These are phyloP conservation scores for Geopemphigus sp. DNA, from an alignment of 1,140 invertebrate species.

Conservation along the genomic window DNA sequence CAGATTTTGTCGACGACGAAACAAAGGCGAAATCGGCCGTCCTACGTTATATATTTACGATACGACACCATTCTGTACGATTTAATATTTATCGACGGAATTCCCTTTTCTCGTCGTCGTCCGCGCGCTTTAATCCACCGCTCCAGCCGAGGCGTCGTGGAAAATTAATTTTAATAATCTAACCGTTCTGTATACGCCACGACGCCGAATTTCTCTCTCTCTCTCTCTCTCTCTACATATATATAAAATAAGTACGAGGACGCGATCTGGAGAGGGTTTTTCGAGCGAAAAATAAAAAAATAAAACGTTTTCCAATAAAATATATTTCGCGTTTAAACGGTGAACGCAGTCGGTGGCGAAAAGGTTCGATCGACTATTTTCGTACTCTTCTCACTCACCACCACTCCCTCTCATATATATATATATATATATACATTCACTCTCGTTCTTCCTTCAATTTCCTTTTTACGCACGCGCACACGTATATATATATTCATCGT, in stretches of 20 bases:
- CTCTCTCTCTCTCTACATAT: no score
- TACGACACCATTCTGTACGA: no score
- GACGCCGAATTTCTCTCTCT: not conserved
- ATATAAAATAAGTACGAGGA: no score
- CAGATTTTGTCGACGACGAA: not conserved
- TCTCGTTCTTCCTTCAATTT: conserved; percentile 22
- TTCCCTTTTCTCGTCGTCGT: not conserved
- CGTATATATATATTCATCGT: conserved; percentile 13
- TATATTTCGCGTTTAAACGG: conserved; percentile 39
- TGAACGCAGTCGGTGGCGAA: no score
- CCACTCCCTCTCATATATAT: not conserved
- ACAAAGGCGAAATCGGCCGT: no score
- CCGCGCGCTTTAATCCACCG: not conserved
- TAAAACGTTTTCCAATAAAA: conserved; percentile 4
- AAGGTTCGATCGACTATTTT: not conserved
- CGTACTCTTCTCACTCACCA: not conserved
- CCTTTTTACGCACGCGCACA: no score
- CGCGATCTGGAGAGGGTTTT: not conserved
- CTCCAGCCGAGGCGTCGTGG: not conserved
- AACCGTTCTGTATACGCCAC: not conserved
- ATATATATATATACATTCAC: not conserved
- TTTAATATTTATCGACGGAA: not conserved
- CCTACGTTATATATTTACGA: not conserved
- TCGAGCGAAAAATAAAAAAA: not conserved
- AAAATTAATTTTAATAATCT: conserved; percentile 26